Conservation (phyloP, 2,797 vertebrate genomes). For the Hirundo rustica region DNA sequence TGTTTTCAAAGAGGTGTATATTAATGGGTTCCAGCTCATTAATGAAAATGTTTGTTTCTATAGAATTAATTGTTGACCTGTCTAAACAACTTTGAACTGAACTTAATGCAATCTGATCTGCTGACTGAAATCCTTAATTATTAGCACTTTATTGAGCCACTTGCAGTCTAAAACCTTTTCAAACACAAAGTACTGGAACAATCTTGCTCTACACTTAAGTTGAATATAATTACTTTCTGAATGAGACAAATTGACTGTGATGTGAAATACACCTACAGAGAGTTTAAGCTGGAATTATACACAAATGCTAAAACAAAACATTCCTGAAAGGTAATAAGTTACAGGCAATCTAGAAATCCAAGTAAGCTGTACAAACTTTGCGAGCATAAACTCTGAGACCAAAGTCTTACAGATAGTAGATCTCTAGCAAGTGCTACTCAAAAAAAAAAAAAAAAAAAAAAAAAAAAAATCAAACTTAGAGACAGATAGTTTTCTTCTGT, state of each 20-base stretch:
- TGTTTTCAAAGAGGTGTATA: neutral
- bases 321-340: neutral
- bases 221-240: neutral
- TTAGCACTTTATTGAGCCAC: neutral
- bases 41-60: conserved; percentile 27
- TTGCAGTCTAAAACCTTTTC: conserved; percentile 8
- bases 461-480: neutral
- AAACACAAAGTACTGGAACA: neutral
- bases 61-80: neutral
- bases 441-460: neutral
- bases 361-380: neutral
- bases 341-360: neutral
- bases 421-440: neutral
- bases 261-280: neutral
- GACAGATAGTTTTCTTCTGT: neutral
- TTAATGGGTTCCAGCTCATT: conserved; percentile 26
- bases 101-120: conserved; percentile 13
- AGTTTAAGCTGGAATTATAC: neutral
- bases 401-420: neutral
- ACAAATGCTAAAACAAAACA: neutral
- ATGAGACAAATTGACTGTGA: neutral
- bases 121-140: conserved; percentile 29
- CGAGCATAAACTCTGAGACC: neutral
- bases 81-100: conserved; percentile 26
- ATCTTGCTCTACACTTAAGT: neutral